Evolutionary conservation across 2,797 vertebrate species (phyloP).

Genomic region (Muraenolepis orangiensis): DNA sequence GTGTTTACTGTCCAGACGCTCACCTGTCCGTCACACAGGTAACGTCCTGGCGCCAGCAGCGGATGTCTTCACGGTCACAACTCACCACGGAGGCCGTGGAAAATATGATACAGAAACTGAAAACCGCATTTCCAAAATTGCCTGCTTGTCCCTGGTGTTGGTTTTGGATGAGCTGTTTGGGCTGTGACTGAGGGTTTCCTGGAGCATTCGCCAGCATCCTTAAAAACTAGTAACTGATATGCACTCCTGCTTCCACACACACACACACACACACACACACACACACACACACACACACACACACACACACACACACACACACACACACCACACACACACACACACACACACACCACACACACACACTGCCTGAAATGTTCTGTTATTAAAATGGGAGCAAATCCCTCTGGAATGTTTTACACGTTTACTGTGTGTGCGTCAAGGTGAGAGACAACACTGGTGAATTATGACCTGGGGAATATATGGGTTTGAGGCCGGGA

Average conservation of each 20-base stretch:
- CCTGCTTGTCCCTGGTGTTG: conserved; percentile 72
- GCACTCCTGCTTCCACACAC: conserved; percentile 24
- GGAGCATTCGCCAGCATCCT: conserved; percentile 69
- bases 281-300: background rate
- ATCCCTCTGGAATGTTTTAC: conserved; percentile 76
- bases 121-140: conserved; percentile 67
- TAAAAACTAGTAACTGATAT: conserved; percentile 78
- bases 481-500: conserved; percentile 34
- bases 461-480: conserved; percentile 74
- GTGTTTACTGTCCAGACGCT: conserved; percentile 72
- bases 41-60: conserved; percentile 66
- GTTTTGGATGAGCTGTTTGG: conserved; percentile 70
- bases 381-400: conserved; percentile 77
- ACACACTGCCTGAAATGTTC: conserved; percentile 58
- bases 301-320: background rate
- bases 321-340: background rate
- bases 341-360: background rate
- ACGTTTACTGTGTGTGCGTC: conserved; percentile 76
- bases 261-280: background rate
- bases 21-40: conserved; percentile 75
- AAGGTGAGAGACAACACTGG: conserved; percentile 77
- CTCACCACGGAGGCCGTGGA: conserved; percentile 62
- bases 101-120: conserved; percentile 74
- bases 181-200: conserved; percentile 61
- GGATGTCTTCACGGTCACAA: conserved; percentile 59